These are phyloP conservation scores for Serranochromis macrocephalus DNA, from an alignment of 2,113 vertebrate genomes.

Conservation along the genomic window DNA sequence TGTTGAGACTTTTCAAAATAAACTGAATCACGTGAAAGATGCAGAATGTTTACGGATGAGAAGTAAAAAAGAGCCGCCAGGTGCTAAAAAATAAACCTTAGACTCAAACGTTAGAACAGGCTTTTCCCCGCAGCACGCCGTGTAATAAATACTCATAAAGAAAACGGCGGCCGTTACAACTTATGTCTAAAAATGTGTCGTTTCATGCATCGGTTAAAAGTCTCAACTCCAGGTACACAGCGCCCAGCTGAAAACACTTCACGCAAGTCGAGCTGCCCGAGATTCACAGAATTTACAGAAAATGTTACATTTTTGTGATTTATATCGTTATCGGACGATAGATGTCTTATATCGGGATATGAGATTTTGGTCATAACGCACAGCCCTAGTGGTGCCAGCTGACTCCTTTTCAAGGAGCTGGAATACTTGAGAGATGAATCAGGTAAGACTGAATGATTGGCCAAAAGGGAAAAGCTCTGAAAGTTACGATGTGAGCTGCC, in stretches of 20 bases:
- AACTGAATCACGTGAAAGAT: too few species aligned
- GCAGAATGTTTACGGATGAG: accelerated
- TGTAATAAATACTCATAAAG: too few species aligned
- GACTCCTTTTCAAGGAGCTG: neutral
- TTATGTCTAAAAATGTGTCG: accelerated
- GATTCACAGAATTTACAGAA: accelerated
- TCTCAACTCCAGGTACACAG: accelerated
- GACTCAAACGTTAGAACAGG: too few species aligned
- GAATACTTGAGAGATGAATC: neutral
- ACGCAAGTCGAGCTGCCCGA: accelerated
- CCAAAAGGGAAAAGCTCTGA: neutral
- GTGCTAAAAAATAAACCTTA: too few species aligned
- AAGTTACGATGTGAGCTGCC: neutral
- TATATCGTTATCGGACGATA: neutral
- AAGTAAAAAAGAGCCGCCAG: accelerated
- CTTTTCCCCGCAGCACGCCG: too few species aligned
- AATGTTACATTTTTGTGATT: neutral
- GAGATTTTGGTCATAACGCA: neutral
- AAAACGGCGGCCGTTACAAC: accelerated
- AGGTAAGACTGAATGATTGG: neutral
- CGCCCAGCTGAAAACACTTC: accelerated
- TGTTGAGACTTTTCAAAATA: too few species aligned
- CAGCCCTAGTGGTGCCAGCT: neutral
- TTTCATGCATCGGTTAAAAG: neutral
- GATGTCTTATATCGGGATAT: neutral